A percentile compares a stretch with the other conserved stretches of the same genome.
Evolutionary conservation across 2,113 vertebrate species (phyloP).

Genomic region (Cephalopholis sonnerati): DNA sequence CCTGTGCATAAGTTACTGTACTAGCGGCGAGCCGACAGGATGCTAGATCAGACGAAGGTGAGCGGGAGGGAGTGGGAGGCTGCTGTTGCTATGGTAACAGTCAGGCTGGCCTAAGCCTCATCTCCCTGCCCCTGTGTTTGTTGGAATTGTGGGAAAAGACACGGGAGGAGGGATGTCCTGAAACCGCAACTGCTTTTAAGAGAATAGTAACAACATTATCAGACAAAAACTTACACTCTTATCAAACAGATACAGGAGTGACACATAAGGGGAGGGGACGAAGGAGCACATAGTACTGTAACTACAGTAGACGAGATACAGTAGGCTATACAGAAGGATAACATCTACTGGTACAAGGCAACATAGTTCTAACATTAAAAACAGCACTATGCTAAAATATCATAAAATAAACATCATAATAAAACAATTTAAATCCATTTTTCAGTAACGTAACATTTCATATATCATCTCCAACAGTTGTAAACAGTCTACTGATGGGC

Average conservation of each 20-base stretch:
- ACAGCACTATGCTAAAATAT: constrained; percentile 11
- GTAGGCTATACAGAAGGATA: constrained; percentile 57
- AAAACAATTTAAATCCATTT: neutral
- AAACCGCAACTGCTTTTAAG: constrained; percentile 91
- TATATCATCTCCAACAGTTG: neutral
- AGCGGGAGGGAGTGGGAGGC: constrained; percentile 56
- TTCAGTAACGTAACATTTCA: neutral
- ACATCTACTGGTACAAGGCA: constrained; percentile 35
- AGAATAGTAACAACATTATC: constrained; percentile 80
- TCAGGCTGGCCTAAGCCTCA: constrained; percentile 87
- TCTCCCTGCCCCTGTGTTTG: constrained; percentile 96
- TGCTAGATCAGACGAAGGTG: constrained; percentile 34
- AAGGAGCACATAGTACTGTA: constrained; percentile 63
- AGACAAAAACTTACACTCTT: constrained; percentile 65
- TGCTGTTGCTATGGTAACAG: constrained; percentile 81
- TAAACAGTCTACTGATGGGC: constrained; percentile 47
- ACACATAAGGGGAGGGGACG: constrained; percentile 53
- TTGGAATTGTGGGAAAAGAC: constrained; percentile 93
- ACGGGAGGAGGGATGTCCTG: constrained; percentile 86
- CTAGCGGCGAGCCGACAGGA: constrained; percentile 53
- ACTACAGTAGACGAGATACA: constrained; percentile 69
- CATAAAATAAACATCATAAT: constrained; percentile 2
- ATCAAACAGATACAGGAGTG: constrained; percentile 51
- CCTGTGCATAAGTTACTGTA: constrained; percentile 21
- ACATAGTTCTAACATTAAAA: constrained; percentile 28